Evolutionary conservation across 2,888 invertebrate species (phyloP), one percentile per base, ranked within the genome.

Genomic region (Leucoptera coffeella): DNA sequence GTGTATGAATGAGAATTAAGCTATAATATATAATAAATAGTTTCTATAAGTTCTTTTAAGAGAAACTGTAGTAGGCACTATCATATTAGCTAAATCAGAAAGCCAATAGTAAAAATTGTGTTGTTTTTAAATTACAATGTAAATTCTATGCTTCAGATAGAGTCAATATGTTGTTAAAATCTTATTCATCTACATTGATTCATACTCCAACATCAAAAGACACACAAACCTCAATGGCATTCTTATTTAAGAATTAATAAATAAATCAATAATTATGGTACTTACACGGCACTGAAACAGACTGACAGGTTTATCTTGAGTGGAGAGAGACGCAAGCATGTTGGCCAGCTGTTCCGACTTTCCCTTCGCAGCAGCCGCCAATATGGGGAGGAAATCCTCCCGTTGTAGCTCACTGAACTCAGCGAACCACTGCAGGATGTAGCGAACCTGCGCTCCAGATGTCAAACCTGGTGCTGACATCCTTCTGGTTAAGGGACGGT

Each of bases 331-430:
- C 12, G 81, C 77, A 36, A 88, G 60, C 9, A 77, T 75, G 22
- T 79, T 74, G 14, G 84, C 78, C 19, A 89, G 71, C 26, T 85
- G 85, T 42, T 89, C 87, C 3, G 85, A 76, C 39, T 81, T 76
- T 27, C 75, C 74, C 8, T 73, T 69, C 11, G 75, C 72, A 7
- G 75, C 67, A 4, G 73, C 71, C 15, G 84, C 76, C 22, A 90
- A 58, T 31, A 89, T 75, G 1, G 84, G 82, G 32, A 89, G 49
- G 52, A 91, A 91, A 50, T 91, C 91, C 31, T 82, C 82, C 29
- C 85, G 74, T 50, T 91, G 90, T 51, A 90, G 73, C 46, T 90
- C 90, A 47, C 89, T 89, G 78, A 88, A 91, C 57, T 90, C 89
- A 43, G 79, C 77, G 45, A 91, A 91, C 91, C 91, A 91, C 47